phyloP scores from a whole-genome alignment of 2,113 vertebrate species.

The Anthoscopus minutus region DNA sequence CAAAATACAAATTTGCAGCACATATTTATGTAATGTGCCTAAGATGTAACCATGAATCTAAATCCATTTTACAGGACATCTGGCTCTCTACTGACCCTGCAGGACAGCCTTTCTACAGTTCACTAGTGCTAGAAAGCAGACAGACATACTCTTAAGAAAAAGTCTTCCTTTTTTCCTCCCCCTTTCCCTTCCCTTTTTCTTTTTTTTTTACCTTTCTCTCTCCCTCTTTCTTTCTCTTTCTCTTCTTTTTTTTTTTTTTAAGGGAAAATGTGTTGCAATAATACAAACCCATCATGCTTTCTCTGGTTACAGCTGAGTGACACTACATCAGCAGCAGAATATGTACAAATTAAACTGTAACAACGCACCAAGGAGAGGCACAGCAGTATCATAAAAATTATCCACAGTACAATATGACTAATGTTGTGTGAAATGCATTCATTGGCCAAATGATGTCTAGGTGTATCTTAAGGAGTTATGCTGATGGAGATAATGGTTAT shows the following conservation, averaged over 20 bases:
- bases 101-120: not conserved
- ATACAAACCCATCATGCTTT: not conserved
- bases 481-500: slow-evolving; percentile 54
- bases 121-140: not conserved
- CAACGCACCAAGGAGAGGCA: slow-evolving; percentile 34
- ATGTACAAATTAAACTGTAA: slow-evolving; percentile 54
- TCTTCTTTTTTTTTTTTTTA: not conserved
- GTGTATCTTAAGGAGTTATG: slow-evolving; percentile 58
- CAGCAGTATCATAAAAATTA: slow-evolving; percentile 46
- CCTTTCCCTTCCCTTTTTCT: not conserved
- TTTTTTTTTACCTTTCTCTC: rapidly evolving
- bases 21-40: not conserved
- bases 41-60: not conserved
- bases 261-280: not conserved
- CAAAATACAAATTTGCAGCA: not conserved
- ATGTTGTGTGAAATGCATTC: slow-evolving; percentile 65
- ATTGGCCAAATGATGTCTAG: slow-evolving; percentile 41
- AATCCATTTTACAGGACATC: not conserved
- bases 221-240: rapidly evolving
- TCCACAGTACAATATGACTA: slow-evolving; percentile 56
- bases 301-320: slow-evolving; percentile 21
- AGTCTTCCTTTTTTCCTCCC: not conserved
- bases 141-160: not conserved
- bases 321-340: slow-evolving; percentile 26
- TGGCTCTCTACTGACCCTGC: not conserved